These are phyloP conservation scores for Stegodyphus dumicola DNA, from an alignment of 1,140 invertebrate species.

Conservation along the genomic window DNA sequence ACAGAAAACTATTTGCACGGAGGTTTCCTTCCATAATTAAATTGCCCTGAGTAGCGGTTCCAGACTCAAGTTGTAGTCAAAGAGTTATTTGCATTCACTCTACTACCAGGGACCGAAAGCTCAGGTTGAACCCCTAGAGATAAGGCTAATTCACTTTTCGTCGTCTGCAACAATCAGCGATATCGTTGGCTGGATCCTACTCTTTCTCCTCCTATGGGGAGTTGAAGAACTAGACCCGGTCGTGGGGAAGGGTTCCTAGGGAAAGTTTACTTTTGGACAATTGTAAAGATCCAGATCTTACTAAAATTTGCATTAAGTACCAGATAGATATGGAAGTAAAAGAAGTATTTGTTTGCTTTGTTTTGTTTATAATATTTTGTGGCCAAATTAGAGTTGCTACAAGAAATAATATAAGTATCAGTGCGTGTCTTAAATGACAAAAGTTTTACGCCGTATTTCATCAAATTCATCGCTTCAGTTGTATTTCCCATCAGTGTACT, in stretches of 20 bases:
- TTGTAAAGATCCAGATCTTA: not conserved
- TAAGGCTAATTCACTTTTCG: conserved; percentile 40
- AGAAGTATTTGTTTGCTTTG: no score
- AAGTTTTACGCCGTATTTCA: no score
- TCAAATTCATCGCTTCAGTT: no score
- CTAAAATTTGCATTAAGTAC: not conserved
- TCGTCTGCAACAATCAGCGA: conserved; percentile 50
- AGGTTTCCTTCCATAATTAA: conserved; percentile 33
- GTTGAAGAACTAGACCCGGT: not conserved
- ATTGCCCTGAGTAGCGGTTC: conserved; percentile 6
- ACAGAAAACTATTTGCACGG: conserved; percentile 22
- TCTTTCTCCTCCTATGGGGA: conserved; percentile 7
- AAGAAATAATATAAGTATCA: no score
- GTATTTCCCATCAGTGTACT: no score
- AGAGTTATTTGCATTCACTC: conserved; percentile 40
- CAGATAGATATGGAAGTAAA: no score
- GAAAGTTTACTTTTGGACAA: not conserved
- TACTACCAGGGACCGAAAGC: not conserved
- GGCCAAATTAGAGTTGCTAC: no score
- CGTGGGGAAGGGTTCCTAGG: not conserved
- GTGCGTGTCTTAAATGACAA: no score
- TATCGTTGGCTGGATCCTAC: conserved; percentile 32
- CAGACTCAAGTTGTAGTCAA: conserved; percentile 19
- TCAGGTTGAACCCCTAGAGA: conserved; percentile 19
- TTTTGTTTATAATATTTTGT: no score